Conservation (phyloP, 2,113 vertebrate species). For the Naja naja region DNA sequence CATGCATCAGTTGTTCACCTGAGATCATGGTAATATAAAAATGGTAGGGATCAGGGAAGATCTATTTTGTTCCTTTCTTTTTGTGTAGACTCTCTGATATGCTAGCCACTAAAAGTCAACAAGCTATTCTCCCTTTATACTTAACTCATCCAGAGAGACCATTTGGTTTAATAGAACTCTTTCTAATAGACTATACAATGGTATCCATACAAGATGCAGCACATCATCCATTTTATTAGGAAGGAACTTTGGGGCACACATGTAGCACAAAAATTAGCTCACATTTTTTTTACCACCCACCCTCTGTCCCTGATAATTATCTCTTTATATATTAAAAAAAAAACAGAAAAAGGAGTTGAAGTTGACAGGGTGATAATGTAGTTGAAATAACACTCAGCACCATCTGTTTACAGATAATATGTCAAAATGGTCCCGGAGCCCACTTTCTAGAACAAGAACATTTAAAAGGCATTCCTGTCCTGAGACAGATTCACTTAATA, state of each 20-base stretch:
- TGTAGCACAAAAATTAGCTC: conserved; percentile 43
- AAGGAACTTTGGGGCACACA: conserved; percentile 23
- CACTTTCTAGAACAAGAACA: accelerated
- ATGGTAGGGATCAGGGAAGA: conserved; percentile 40
- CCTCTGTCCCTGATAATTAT: conserved; percentile 15
- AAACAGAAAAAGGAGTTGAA: conserved; percentile 22
- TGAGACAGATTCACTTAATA: conserved; percentile 9
- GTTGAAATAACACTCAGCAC: not conserved
- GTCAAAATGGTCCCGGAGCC: conserved; percentile 26
- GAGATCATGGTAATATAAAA: conserved; percentile 45
- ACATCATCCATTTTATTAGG: conserved; percentile 54
- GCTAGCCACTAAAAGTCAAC: conserved; percentile 41
- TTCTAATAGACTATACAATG: conserved; percentile 7
- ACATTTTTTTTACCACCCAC: conserved; percentile 33
- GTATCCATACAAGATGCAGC: conserved; percentile 56
- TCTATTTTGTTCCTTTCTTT: conserved; percentile 50
- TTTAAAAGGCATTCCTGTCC: conserved; percentile 19
- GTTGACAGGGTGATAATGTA: not conserved
- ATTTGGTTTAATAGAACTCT: not conserved
- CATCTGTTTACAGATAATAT: conserved; percentile 20
- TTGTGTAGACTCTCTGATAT: conserved; percentile 44
- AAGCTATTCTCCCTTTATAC: conserved; percentile 1
- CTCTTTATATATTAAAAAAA: conserved; percentile 16
- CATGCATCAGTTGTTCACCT: conserved; percentile 28
- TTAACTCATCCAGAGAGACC: not conserved